A percentile compares a stretch with the other conserved stretches of the same genome.
phyloP scores from a whole-genome alignment of 2,113 vertebrate genomes.

The Actenoides hombroni region DNA sequence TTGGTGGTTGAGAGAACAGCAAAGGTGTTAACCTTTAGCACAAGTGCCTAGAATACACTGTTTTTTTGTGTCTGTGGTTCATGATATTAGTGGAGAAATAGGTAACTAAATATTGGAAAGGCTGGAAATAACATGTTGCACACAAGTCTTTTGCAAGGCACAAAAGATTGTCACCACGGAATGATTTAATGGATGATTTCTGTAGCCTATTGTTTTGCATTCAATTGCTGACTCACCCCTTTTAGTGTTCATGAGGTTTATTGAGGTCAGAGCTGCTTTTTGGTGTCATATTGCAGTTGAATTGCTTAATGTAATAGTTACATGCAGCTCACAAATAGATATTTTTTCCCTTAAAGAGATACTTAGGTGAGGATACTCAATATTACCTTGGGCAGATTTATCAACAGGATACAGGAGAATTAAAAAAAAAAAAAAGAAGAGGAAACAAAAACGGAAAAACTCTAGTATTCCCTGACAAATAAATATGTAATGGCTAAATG shows the following conservation, averaged over 20 bases:
- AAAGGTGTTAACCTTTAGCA: neutral
- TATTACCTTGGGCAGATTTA: neutral
- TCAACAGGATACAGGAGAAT: neutral
- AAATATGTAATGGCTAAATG: neutral
- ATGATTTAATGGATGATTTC: neutral
- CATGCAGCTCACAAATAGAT: neutral
- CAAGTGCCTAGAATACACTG: neutral
- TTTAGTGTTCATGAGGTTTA: neutral
- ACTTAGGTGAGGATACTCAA: neutral
- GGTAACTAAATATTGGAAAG: neutral
- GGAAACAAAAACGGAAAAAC: neutral
- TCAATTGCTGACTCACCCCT: neutral
- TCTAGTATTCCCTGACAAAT: neutral
- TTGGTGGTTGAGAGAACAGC: neutral
- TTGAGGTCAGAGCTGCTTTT: slow-evolving; percentile 5
- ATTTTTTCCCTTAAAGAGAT: neutral
- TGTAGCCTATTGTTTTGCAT: neutral
- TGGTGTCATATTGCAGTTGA: neutral
- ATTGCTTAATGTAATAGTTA: neutral
- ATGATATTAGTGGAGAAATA: neutral
- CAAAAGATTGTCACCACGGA: neutral
- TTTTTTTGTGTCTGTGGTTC: neutral
- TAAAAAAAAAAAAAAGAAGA: too few species aligned
- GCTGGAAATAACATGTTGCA: neutral
- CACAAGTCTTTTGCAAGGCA: neutral